Conservation (phyloP, 1,140 invertebrate species). For the Cherax quadricarinatus region DNA sequence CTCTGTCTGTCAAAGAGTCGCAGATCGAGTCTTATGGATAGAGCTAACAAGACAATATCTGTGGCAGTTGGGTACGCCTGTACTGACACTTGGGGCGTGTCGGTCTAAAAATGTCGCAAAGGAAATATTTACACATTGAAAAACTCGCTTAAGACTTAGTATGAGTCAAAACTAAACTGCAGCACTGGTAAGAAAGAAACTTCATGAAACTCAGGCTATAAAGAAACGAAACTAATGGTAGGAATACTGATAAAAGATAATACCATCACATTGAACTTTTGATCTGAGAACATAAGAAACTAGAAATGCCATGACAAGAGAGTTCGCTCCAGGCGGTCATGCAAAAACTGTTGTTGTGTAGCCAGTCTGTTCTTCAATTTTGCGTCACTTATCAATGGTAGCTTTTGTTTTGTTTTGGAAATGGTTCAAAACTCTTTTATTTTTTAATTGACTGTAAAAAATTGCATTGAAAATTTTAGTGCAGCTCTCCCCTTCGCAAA, state of each 20-base stretch:
- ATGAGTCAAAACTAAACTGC: constrained; percentile 62
- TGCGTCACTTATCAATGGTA: constrained; percentile 36
- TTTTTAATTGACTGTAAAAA: constrained; percentile 47
- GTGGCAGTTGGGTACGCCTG: constrained; percentile 3
- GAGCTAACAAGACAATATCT: constrained; percentile 14
- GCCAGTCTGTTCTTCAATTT: constrained; percentile 49
- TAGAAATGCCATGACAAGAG: constrained; percentile 58
- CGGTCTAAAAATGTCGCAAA: constrained; percentile 8
- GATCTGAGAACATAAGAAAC: constrained; percentile 52
- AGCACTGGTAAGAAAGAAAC: constrained; percentile 64
- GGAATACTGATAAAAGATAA: constrained; percentile 61
- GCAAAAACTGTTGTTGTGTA: constrained; percentile 66
- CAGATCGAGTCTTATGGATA: constrained; percentile 28
- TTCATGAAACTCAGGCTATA: constrained; percentile 51
- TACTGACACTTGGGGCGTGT: neutral
- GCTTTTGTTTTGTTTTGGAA: neutral
- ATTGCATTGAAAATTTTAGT: constrained; percentile 41
- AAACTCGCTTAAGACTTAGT: constrained; percentile 36
- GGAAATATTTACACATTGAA: constrained; percentile 42
- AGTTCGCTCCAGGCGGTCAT: constrained; percentile 60
- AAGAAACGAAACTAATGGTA: constrained; percentile 59
- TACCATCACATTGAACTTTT: constrained; percentile 53
- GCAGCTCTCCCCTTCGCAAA: constrained; percentile 67
- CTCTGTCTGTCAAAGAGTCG: constrained; percentile 59
- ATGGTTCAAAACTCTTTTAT: constrained; percentile 47